phyloP scores from a whole-genome alignment of 2,888 invertebrate genomes.

The Amorpha juglandis region DNA sequence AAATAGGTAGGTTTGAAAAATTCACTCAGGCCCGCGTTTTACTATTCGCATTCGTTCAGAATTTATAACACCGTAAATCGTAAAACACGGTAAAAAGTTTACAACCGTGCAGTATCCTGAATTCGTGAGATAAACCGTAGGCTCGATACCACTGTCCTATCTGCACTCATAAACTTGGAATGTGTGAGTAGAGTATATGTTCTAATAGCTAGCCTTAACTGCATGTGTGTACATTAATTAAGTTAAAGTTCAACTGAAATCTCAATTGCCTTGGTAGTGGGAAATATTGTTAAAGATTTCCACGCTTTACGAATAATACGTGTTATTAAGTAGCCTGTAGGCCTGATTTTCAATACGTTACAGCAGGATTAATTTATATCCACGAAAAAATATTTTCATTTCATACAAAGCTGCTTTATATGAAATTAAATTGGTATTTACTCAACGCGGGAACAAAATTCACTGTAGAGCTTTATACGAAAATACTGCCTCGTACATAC shows the following conservation, averaged over 20 bases:
- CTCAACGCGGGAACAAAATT: background rate
- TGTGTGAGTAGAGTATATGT: background rate
- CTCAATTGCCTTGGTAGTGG: background rate
- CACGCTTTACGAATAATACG: background rate
- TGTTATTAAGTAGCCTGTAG: background rate
- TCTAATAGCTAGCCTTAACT: slow-evolving; percentile 22
- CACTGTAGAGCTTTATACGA: too few relatives aligned
- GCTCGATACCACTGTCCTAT: slow-evolving; percentile 58
- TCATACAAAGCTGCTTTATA: background rate
- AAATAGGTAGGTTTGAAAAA: slow-evolving; percentile 47
- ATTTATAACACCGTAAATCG: slow-evolving; percentile 77
- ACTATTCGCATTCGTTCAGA: slow-evolving; percentile 71
- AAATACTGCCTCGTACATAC: background rate
- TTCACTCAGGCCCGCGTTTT: slow-evolving; percentile 71
- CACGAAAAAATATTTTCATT: background rate
- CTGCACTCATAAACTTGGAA: slow-evolving; percentile 53
- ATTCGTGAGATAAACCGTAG: slow-evolving; percentile 62
- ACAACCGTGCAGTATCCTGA: slow-evolving; percentile 61
- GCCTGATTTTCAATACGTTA: background rate
- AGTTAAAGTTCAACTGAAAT: slow-evolving; percentile 15
- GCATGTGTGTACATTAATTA: slow-evolving; percentile 21
- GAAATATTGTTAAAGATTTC: background rate
- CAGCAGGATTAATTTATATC: background rate
- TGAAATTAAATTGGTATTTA: slow-evolving; percentile 2
- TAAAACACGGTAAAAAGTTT: slow-evolving; percentile 71